A percentile compares a stretch with the other conserved stretches of the same genome.
Evolutionary conservation across 2,113 vertebrate species (phyloP).

Genomic region (Misgurnus anguillicaudatus): DNA sequence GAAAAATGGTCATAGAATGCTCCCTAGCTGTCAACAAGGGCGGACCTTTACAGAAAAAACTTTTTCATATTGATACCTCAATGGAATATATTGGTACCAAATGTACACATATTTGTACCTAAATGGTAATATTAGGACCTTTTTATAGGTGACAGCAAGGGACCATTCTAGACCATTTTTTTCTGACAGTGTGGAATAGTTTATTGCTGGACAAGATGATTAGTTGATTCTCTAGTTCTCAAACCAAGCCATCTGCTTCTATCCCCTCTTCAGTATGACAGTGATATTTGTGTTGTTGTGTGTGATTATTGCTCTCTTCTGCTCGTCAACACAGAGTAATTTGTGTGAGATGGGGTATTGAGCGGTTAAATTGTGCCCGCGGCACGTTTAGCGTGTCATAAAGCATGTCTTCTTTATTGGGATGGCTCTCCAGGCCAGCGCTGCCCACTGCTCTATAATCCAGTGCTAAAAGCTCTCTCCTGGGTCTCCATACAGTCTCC

Average conservation of each 20-base stretch:
- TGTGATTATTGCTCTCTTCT: constrained; percentile 40
- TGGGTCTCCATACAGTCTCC: constrained; percentile 58
- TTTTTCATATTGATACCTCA: too few species aligned
- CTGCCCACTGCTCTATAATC: constrained; percentile 63
- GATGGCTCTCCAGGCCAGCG: constrained; percentile 34
- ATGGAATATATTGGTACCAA: too few species aligned
- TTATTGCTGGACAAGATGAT: too few species aligned
- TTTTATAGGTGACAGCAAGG: too few species aligned
- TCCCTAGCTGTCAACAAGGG: too few species aligned
- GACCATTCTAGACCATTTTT: too few species aligned
- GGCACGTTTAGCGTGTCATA: constrained; percentile 72
- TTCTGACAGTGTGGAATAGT: too few species aligned
- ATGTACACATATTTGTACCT: too few species aligned
- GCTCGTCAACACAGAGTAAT: constrained; percentile 63
- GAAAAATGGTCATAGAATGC: too few species aligned
- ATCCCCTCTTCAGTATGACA: constrained; percentile 14
- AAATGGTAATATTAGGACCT: too few species aligned
- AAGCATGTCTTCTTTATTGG: constrained; percentile 75
- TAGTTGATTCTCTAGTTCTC: too few species aligned
- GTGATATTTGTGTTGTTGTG: constrained; percentile 40
- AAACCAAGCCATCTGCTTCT: constrained; percentile 36
- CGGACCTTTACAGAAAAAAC: too few species aligned
- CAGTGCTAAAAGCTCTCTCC: constrained; percentile 69
- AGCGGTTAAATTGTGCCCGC: constrained; percentile 65
- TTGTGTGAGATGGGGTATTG: constrained; percentile 74